Evolutionary conservation across 2,113 vertebrate genomes (phyloP), one percentile per base, ranked within the genome.

Genomic region (Corythoichthys haematopterus): DNA sequence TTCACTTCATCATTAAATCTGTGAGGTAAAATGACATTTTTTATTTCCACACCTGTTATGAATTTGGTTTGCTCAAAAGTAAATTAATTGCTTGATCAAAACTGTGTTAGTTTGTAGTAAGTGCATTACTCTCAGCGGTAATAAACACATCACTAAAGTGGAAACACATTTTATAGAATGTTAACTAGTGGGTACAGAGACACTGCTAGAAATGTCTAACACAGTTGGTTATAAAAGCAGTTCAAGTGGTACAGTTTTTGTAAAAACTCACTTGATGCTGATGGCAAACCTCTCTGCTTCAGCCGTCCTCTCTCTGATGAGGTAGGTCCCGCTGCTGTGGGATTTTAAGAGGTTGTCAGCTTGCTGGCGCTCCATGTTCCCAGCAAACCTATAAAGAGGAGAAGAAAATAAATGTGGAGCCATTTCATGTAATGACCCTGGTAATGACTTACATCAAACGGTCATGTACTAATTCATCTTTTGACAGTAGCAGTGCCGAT

Each of bases 1-100:
- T 99, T 99, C 50, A 99, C 97, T 89, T 99, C 97, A 0, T 98
- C 97, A 0, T 96, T 98, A 83, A 99, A 99, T 87, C 97, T 99
- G 87, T 0, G 0, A 63, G 64, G 11, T 2, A 38, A 6, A 53
- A 52, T 5, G 1, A 57, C 12, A 57, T 12, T 28, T 28, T 15
- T 33, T 11, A 12, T 36, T 57, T 36, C 13, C 12, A 36, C 5
- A 6, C 55, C 35, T 55, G 0, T 4, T 55, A 1, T 57, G 33
- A 36, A 2, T 15, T 15, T 50, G 13, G 47, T 13, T 12, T 50
- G 12, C 14, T 14, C 47, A 15, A 4, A 4, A 15, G 1, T 14
- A 33, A 14, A 12, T 5, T 12, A 14, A 57, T 9, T 20, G 11
- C 55, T 36, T 57, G 12, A 57, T 57, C 33, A 7, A 13, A 33